These are phyloP conservation scores for Hydropsyche betteni DNA, from an alignment of 2,888 invertebrate species.

Conservation along the genomic window DNA sequence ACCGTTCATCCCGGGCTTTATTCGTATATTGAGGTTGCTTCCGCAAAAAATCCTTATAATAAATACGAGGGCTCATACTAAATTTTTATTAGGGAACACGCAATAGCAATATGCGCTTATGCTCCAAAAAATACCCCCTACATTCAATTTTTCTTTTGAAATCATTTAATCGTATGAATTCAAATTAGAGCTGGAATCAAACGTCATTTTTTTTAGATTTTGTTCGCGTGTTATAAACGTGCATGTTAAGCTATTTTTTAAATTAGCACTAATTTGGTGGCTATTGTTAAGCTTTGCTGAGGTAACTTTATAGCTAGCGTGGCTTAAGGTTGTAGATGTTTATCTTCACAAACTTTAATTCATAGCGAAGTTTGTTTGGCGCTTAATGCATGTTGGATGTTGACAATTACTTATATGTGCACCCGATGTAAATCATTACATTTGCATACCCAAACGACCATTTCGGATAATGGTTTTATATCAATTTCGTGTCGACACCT, in stretches of 20 bases:
- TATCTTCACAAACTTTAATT: conserved; percentile 30
- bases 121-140: too few relatives aligned
- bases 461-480: too few relatives aligned
- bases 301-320: neutral
- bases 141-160: too few relatives aligned
- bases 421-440: conserved; percentile 1
- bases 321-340: conserved; percentile 17
- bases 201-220: neutral
- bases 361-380: conserved; percentile 22
- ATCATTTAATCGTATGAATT: too few relatives aligned
- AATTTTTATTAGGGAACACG: too few relatives aligned
- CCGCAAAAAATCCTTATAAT: too few relatives aligned
- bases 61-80: too few relatives aligned
- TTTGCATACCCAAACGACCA: neutral
- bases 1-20: too few relatives aligned
- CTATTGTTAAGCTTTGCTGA: neutral
- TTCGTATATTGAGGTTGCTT: too few relatives aligned
- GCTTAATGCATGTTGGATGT: conserved; percentile 35
- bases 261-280: neutral
- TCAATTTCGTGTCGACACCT: too few relatives aligned
- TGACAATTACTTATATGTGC: conserved; percentile 29
- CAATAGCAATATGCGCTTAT: too few relatives aligned
- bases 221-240: neutral
- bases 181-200: too few relatives aligned
- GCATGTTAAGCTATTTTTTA: neutral